A percentile compares a stretch with the other conserved stretches of the same genome.
These are phyloP conservation scores for Anastrepha ludens DNA, from an alignment of 1,140 invertebrate genomes.

Conservation along the genomic window DNA sequence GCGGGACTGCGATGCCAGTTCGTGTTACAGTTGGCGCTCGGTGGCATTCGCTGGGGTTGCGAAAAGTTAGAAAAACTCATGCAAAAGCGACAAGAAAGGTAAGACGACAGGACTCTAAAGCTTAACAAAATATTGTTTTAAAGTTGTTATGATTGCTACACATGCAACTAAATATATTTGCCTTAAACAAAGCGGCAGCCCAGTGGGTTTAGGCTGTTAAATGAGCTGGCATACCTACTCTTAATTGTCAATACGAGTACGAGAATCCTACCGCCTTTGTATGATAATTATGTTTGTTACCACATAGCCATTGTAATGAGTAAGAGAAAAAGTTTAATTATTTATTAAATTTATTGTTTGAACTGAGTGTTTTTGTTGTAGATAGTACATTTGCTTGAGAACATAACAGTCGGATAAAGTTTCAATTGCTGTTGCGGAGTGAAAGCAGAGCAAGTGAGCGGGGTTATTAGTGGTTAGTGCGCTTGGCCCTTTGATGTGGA, in stretches of 20 bases:
- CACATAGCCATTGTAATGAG: background rate
- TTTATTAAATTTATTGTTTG: conserved; percentile 22
- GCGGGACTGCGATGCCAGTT: conserved; percentile 3
- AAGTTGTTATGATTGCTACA: conserved; percentile 33
- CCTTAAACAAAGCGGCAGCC: background rate
- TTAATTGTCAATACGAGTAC: background rate
- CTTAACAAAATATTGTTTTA: conserved; percentile 25
- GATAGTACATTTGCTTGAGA: background rate
- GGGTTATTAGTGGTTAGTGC: background rate
- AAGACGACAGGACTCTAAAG: background rate
- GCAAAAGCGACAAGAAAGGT: background rate
- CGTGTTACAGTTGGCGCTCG: conserved; percentile 14
- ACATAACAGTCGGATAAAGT: background rate
- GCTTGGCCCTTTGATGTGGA: too few species aligned
- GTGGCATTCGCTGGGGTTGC: background rate
- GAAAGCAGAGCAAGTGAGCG: too few species aligned
- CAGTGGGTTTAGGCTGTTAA: background rate
- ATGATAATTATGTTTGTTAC: conserved; percentile 15
- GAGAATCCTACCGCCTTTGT: background rate
- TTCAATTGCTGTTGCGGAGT: background rate
- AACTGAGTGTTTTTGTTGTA: background rate
- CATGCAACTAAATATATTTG: conserved; percentile 19
- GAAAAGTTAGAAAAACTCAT: conserved; percentile 32
- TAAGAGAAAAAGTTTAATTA: conserved; percentile 22
- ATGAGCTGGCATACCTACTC: background rate